Base-by-base conservation (phyloP, 2,797 vertebrate genomes). In the Dallia pectoralis region DNA sequence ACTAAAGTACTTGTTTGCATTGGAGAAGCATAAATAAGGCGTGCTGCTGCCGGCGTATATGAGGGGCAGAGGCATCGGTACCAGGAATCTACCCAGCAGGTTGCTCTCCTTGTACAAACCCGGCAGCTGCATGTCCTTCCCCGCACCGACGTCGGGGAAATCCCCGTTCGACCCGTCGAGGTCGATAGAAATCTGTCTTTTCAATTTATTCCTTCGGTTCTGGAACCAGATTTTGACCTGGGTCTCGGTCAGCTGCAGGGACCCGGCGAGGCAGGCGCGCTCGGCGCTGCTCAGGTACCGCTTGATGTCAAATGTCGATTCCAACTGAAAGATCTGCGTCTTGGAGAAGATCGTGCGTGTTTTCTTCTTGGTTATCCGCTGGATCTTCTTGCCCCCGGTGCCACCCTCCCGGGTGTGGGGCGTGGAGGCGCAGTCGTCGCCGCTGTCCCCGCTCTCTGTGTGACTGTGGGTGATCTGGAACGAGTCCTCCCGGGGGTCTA, bases 311-410 rank as follows among this genome's bases (percentile, higher is more conserved):
- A 95, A 95, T 32, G 95, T 93, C 83, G 93, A 92, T 84, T 95
- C 94, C 89, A 95, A 84, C 84, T 94, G 94, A 81, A 94, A 94
- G 76, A 95, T 93, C 87, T 94, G 95, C 85, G 94, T 94, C 84
- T 95, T 95, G 77, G 95, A 96, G 82, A 96, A 96, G 74, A 96
- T 95, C 0, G 95, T 96, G 86, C 96, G 92, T 0, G 94, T 96
- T 79, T 95, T 96, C 90, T 95, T 95, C 74, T 93, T 93, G 15
- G 89, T 81, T 33, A 92, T 83, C 2, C 88, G 69, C 83, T 94
- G 93, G 79, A 51, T 92, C 77, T 93, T 94, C 81, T 93, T 94
- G 74, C 19, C 70, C 36, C 74, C 33, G 47, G 8, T 33, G 32
- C 72, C 78, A 56, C 77, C 81, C 33, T 80, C 80, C 56, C 79